Base-by-base conservation (phyloP, 2,113 vertebrate genomes). In the Dasypus novemcinctus region DNA sequence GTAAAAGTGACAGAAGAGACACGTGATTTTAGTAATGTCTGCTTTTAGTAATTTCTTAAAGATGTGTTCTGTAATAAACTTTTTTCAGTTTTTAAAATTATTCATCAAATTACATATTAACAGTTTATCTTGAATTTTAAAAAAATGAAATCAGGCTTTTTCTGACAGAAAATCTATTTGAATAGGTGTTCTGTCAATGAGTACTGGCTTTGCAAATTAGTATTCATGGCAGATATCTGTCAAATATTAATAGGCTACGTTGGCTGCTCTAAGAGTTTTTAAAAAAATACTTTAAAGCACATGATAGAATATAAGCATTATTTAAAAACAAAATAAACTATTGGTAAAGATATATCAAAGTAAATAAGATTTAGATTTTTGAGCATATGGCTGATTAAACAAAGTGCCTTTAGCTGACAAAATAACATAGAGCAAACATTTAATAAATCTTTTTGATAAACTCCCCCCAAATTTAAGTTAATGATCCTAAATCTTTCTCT, bases 11-110 rank as follows among this genome's bases (percentile, higher is more conserved):
- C n/a, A n/a, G n/a, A n/a, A n/a, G n/a, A n/a, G n/a, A n/a, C n/a
- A n/a, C n/a, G n/a, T n/a, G n/a, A n/a, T n/a, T 93, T 84, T 78
- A 59, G 64, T 20, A 78, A 69, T 29, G 31, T 78, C 4, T 80
- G 4, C 4, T 61, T 85, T 52, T 43, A 71, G 14, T 91, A 84
- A 88, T 36, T 87, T 78, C 87, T 69, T 61, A 74, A 68, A 88
- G 43, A 94, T 4, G 12, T 71, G 89, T 17, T 81, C 36, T 21
- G 89, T 20, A 76, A 64, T 57, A 75, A 69, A 87, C n/a, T n/a
- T 76, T 94, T 89, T 71, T 87, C 38, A 92, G 63, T 63, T 83
- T 90, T 78, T 12, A 27, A 61, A 91, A 88, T 36, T 82, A 92
- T 18, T 71, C 59, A 89, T 25, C 38, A 68, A 91, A 88, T 8